A percentile compares a stretch with the other conserved stretches of the same genome.
phyloP scores from a whole-genome alignment of 1,140 invertebrate genomes.

The Hirudo medicinalis region DNA sequence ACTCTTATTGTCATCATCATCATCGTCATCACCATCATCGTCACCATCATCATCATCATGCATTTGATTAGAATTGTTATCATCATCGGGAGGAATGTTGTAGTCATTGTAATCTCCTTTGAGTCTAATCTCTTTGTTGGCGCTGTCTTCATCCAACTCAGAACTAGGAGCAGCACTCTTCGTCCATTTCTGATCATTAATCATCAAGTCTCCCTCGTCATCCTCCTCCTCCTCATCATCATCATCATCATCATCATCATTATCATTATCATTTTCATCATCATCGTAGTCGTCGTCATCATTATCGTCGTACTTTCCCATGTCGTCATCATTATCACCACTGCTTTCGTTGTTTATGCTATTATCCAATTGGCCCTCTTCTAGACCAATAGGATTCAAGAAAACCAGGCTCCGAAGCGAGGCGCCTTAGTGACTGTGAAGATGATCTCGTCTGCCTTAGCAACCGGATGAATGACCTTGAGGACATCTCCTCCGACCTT shows the following conservation, averaged over 20 bases:
- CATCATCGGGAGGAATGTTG: no score
- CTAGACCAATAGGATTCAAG: slow-evolving; percentile 17
- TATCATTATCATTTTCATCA: slow-evolving; percentile 1
- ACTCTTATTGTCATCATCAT: neutral
- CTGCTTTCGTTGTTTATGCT: neutral
- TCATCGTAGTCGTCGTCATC: no score
- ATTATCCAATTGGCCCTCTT: neutral
- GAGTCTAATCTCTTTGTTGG: neutral
- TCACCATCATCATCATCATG: neutral
- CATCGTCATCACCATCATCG: neutral
- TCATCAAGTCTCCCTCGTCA: neutral
- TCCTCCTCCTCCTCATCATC: neutral
- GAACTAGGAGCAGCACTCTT: neutral
- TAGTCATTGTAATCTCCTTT: no score
- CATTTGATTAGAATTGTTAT: no score
- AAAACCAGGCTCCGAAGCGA: slow-evolving; percentile 34
- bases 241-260: no score
- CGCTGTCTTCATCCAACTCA: neutral
- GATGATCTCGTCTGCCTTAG: slow-evolving; percentile 30
- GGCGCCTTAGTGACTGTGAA: slow-evolving; percentile 33
- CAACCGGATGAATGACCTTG: slow-evolving; percentile 29
- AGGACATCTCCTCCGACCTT: slow-evolving; percentile 31
- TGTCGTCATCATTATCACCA: neutral
- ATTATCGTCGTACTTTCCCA: no score
- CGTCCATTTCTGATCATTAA: neutral